Percentiles rank a stretch among this genome's conserved stretches.
phyloP scores from a whole-genome alignment of 2,888 invertebrate genomes.

The Carterocephalus palaemon region DNA sequence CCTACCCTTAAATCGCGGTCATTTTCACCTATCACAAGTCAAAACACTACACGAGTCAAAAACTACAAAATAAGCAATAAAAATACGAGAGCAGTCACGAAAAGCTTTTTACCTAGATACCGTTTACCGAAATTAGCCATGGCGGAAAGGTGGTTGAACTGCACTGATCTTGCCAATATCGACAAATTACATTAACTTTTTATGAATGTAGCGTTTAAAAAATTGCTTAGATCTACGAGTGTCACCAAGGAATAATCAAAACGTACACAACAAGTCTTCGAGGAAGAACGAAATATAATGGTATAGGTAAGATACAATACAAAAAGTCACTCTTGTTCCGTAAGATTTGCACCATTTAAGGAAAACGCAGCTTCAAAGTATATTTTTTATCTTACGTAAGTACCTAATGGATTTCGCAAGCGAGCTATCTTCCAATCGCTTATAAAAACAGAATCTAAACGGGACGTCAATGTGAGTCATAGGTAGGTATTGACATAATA shows the following conservation, averaged over 20 bases:
- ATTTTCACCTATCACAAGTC: too few species aligned
- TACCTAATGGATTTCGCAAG: too few species aligned
- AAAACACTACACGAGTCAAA: conserved; percentile 18
- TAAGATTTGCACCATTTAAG: too few species aligned
- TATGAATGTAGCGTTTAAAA: conserved; percentile 20
- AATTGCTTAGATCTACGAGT: conserved; percentile 10
- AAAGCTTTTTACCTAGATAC: conserved; percentile 40
- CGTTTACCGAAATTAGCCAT: conserved; percentile 43
- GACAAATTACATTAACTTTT: conserved; percentile 26
- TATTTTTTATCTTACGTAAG: too few species aligned
- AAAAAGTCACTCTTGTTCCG: background rate
- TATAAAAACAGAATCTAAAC: too few species aligned
- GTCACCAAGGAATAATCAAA: conserved; percentile 13
- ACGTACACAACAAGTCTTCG: conserved; percentile 2
- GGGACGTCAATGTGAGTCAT: too few species aligned
- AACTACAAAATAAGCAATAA: conserved; percentile 39
- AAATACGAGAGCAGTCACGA: conserved; percentile 46
- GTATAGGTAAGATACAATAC: too few species aligned
- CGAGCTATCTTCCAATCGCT: too few species aligned
- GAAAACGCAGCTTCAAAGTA: too few species aligned
- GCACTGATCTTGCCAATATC: conserved; percentile 8
- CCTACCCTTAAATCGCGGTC: background rate
- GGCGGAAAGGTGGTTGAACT: conserved; percentile 43
- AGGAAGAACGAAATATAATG: background rate
- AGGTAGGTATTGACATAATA: too few species aligned